Conservation (phyloP, 2,797 vertebrate genomes). For the Taenioides sp. region DNA sequence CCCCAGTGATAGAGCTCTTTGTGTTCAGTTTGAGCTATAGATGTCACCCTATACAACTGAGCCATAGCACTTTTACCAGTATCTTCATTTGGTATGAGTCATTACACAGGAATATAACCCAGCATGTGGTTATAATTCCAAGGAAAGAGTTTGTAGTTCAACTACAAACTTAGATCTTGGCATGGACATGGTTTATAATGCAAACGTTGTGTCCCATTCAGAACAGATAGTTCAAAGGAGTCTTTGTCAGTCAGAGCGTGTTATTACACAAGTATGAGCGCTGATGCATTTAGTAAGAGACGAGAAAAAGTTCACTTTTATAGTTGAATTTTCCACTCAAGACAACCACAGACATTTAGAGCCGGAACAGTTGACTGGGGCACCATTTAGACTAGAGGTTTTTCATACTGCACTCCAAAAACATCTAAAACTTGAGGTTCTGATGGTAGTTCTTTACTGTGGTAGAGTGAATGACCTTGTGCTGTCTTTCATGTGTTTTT, state of each 20-base stretch:
- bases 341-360: constrained; percentile 30
- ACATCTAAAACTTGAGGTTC: constrained; percentile 14
- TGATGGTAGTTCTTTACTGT: background rate
- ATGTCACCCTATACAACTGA: constrained; percentile 6
- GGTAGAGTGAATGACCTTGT: constrained; percentile 32
- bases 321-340: constrained; percentile 39
- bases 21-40: constrained; percentile 2
- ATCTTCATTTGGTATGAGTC: constrained; percentile 49
- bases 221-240: constrained; percentile 12
- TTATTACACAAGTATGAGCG: constrained; percentile 17
- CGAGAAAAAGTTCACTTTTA: constrained; percentile 12
- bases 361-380: constrained; percentile 46
- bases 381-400: constrained; percentile 32
- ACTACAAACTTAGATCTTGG: constrained; percentile 31
- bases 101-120: constrained; percentile 49
- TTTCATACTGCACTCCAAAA: constrained; percentile 41
- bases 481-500: constrained; percentile 37
- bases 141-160: constrained; percentile 27
- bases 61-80: constrained; percentile 11
- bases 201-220: constrained; percentile 33
- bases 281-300: background rate
- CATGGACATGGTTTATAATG: constrained; percentile 28
- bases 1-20: constrained; percentile 7
- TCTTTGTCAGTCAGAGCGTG: constrained; percentile 14
- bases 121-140: constrained; percentile 66